Conservation (phyloP, 1,140 invertebrate species). For the Caenorhabditis tropicalis region DNA sequence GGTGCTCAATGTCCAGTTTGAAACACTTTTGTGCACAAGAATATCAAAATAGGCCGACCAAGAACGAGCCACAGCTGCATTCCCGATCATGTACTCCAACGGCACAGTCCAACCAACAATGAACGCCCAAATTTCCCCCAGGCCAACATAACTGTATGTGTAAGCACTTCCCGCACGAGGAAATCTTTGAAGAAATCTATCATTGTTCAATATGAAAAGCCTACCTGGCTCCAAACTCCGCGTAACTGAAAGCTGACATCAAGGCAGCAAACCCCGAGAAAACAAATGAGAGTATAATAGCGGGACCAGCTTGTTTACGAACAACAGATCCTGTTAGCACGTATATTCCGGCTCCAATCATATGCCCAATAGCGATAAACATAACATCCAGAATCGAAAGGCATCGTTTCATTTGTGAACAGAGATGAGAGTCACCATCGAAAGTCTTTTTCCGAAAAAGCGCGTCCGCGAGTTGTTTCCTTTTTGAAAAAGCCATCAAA, state of each 20-base stretch:
- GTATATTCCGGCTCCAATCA: slow-evolving; percentile 61
- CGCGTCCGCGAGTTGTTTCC: neutral
- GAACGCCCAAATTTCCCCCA: slow-evolving; percentile 92
- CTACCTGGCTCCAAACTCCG: slow-evolving; percentile 83
- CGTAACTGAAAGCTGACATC: slow-evolving; percentile 84
- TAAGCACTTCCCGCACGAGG: slow-evolving; percentile 91
- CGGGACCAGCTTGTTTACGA: slow-evolving; percentile 84
- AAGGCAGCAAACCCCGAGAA: slow-evolving; percentile 85
- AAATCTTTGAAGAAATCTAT: slow-evolving; percentile 75
- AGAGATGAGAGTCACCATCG: neutral
- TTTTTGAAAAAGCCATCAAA: no score
- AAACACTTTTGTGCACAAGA: slow-evolving; percentile 81
- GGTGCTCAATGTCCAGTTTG: slow-evolving; percentile 79
- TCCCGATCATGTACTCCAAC: slow-evolving; percentile 76
- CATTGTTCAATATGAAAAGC: neutral
- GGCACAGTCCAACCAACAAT: slow-evolving; percentile 84
- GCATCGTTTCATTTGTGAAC: slow-evolving; percentile 79
- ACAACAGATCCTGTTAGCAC: slow-evolving; percentile 80
- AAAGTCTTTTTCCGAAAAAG: slow-evolving; percentile 49
- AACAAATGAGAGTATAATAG: slow-evolving; percentile 85
- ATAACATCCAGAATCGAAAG: slow-evolving; percentile 87
- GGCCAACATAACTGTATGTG: slow-evolving; percentile 77
- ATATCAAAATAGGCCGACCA: slow-evolving; percentile 92
- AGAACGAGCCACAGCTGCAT: slow-evolving; percentile 87
- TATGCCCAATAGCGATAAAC: slow-evolving; percentile 77